Conservation (phyloP, 2,888 invertebrate genomes). For the Marasmarcha lunaedactyla region DNA sequence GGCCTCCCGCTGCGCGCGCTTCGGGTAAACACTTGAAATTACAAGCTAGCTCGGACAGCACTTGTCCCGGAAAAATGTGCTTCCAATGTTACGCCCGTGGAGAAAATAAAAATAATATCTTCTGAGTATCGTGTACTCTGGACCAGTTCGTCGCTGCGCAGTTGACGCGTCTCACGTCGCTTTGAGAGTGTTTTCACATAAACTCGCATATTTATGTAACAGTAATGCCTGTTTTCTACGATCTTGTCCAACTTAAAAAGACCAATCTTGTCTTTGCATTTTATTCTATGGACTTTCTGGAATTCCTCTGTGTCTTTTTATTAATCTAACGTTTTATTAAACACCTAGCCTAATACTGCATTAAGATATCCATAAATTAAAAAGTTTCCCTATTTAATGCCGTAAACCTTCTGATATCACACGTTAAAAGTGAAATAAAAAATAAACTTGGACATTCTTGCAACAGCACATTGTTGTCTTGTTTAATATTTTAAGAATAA, state of each 20-base stretch:
- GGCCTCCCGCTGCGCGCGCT: conserved; percentile 50
- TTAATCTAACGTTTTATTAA: no score
- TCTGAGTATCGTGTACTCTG: conserved; percentile 5
- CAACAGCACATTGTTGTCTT: conserved; percentile 24
- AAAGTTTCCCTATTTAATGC: no score
- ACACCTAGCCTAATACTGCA: no score
- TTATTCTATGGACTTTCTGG: no score
- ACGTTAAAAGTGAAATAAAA: no score
- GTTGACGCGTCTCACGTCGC: neutral
- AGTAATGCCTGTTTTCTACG: neutral
- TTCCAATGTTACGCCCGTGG: conserved; percentile 61
- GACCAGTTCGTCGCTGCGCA: neutral
- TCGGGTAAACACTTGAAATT: conserved; percentile 67
- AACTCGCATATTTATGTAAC: neutral
- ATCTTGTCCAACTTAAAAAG: neutral
- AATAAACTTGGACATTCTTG: conserved; percentile 17
- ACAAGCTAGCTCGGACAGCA: conserved; percentile 51
- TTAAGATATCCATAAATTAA: no score
- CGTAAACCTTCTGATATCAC: conserved; percentile 10
- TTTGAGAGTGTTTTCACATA: neutral
- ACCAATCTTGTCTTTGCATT: no score
- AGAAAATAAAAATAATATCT: conserved; percentile 46
- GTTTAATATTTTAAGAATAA: conserved; percentile 25
- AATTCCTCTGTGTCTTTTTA: no score
- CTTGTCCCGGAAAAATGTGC: conserved; percentile 45